Conservation (phyloP, 1,140 invertebrate species). For the Drosophila tani region DNA sequence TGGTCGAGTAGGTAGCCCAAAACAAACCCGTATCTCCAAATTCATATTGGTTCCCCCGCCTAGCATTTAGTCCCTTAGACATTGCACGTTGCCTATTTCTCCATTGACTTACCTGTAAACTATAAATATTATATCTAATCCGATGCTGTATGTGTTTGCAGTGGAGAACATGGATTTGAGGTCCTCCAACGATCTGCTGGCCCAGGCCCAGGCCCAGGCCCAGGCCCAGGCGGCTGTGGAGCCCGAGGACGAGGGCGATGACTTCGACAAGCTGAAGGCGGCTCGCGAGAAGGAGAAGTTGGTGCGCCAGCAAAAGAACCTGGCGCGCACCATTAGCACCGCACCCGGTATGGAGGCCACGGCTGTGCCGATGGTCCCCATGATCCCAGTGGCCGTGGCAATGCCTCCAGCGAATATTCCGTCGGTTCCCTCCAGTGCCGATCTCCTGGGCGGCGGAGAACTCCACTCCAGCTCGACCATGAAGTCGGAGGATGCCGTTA, state of each 20-base stretch:
- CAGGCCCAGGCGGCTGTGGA: conserved; percentile 20
- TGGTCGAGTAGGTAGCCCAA: conserved; percentile 8
- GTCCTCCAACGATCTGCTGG: conserved; percentile 62
- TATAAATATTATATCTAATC: background rate
- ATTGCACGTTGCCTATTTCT: conserved; percentile 47
- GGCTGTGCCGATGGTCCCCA: conserved; percentile 52
- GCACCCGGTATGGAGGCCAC: conserved; percentile 69
- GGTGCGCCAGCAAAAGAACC: conserved; percentile 85
- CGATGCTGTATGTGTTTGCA: conserved; percentile 34
- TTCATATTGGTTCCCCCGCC: conserved; percentile 30
- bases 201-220: background rate
- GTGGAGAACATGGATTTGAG: conserved; percentile 77
- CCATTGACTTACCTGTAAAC: background rate
- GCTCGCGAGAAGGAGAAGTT: conserved; percentile 85
- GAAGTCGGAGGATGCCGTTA: conserved; percentile 63
- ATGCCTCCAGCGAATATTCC: conserved; percentile 28
- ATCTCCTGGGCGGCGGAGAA: conserved; percentile 48
- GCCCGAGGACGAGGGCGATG: conserved; percentile 79
- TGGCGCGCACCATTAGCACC: conserved; percentile 85
- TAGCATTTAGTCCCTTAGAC: conserved; percentile 43
- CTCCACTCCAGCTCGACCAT: conserved; percentile 55
- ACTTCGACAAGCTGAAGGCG: conserved; percentile 86
- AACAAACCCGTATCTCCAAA: conserved; percentile 19
- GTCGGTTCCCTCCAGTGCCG: conserved; percentile 55
- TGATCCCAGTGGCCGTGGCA: conserved; percentile 56